Conservation (phyloP, 1,140 invertebrate species). For the Neodiprion lecontei region DNA sequence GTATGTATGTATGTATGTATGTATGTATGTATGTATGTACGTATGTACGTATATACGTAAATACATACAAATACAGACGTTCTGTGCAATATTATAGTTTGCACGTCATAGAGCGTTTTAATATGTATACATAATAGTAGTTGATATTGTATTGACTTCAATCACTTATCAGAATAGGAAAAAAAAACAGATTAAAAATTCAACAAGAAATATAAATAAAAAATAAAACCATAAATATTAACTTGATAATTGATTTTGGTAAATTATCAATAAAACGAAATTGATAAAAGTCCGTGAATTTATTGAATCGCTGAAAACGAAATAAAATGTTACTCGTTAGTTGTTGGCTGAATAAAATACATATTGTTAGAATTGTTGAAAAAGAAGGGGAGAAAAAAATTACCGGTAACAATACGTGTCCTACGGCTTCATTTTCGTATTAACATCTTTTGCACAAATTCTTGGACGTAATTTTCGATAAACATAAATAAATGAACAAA, state of each 20-base stretch:
- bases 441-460: background rate
- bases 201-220: background rate
- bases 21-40: too few relatives aligned
- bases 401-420: too few relatives aligned
- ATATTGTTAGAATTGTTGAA: background rate
- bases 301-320: background rate
- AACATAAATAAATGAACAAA: too few relatives aligned
- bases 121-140: background rate
- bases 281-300: background rate
- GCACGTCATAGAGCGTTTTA: background rate
- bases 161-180: background rate
- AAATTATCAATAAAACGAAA: slow-evolving; percentile 1
- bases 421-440: too few relatives aligned
- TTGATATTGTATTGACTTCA: background rate
- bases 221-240: background rate
- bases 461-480: background rate
- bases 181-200: background rate
- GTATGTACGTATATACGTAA: too few relatives aligned
- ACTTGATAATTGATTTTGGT: background rate
- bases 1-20: too few relatives aligned
- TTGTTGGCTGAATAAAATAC: slow-evolving; percentile 1
- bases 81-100: slow-evolving; percentile 3
- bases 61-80: too few relatives aligned
- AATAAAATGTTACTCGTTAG: slow-evolving; percentile 3
- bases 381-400: background rate